These are phyloP conservation scores for Drosophila setifemur DNA, from an alignment of 1,140 invertebrate species.

Conservation along the genomic window DNA sequence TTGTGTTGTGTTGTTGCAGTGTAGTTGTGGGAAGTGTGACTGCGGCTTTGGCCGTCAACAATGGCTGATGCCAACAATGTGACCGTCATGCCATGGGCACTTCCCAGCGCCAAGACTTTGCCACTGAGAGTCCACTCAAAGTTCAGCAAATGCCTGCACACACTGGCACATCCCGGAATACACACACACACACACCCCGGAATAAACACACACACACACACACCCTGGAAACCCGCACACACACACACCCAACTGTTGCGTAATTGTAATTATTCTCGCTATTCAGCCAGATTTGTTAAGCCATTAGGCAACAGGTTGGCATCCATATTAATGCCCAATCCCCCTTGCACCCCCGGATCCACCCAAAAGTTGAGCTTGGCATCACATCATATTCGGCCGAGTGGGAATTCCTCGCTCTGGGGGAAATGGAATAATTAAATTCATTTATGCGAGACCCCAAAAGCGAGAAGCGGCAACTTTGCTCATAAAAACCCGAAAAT, in stretches of 20 bases:
- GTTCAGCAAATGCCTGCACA: constrained; percentile 11
- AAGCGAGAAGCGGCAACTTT: constrained; percentile 49
- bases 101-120: constrained; percentile 54
- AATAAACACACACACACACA: neutral
- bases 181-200: neutral
- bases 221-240: neutral
- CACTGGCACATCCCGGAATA: too few species aligned
- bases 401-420: constrained; percentile 3
- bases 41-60: constrained; percentile 71
- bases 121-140: constrained; percentile 66
- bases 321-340: constrained; percentile 38
- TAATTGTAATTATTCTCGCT: constrained; percentile 48
- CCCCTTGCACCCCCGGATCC: neutral
- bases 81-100: constrained; percentile 54
- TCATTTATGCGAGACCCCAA: constrained; percentile 52
- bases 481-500: constrained; percentile 63
- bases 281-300: constrained; percentile 47
- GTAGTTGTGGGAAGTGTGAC: constrained; percentile 51
- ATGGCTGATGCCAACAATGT: constrained; percentile 68
- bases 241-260: constrained; percentile 19
- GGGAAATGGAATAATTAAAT: constrained; percentile 62
- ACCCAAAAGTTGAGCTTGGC: constrained; percentile 9
- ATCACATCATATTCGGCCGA: constrained; percentile 14
- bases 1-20: constrained; percentile 2
- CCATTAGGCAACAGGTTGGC: constrained; percentile 59